Conservation (phyloP, 2,888 invertebrate genomes). For the Gymnoscelis rufifasciata region DNA sequence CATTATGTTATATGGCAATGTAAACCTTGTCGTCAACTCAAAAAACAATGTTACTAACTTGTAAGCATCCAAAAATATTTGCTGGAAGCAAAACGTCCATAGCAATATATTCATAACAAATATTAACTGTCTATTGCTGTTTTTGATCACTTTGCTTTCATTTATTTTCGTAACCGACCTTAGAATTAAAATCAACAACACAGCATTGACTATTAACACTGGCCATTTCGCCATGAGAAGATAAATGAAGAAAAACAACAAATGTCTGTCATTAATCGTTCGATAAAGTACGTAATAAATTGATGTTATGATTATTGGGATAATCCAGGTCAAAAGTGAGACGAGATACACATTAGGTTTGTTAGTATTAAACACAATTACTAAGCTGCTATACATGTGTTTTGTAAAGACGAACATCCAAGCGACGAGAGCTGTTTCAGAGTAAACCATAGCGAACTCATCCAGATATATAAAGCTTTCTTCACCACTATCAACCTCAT, state of each 20-base stretch:
- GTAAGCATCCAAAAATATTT: constrained; percentile 48
- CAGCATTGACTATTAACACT: constrained; percentile 46
- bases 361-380: constrained; percentile 47
- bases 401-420: constrained; percentile 67
- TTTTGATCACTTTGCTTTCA: constrained; percentile 41
- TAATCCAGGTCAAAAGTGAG: constrained; percentile 48
- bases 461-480: constrained; percentile 32
- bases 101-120: constrained; percentile 55
- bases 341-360: constrained; percentile 40
- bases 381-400: constrained; percentile 57
- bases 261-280: constrained; percentile 21
- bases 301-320: constrained; percentile 38
- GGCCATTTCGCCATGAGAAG: constrained; percentile 59
- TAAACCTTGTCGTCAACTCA: constrained; percentile 17
- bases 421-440: constrained; percentile 49
- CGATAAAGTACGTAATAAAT: constrained; percentile 27
- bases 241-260: constrained; percentile 37
- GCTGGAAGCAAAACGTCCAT: constrained; percentile 59
- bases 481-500: constrained; percentile 12
- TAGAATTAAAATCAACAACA: constrained; percentile 46
- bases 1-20: constrained; percentile 38
- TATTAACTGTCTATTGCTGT: constrained; percentile 36
- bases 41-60: constrained; percentile 42
- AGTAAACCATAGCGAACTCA: constrained; percentile 40
- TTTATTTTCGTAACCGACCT: constrained; percentile 47